Evolutionary conservation across 1,140 invertebrate genomes (phyloP).

Genomic region (Phymorhynchus buccinoides): DNA sequence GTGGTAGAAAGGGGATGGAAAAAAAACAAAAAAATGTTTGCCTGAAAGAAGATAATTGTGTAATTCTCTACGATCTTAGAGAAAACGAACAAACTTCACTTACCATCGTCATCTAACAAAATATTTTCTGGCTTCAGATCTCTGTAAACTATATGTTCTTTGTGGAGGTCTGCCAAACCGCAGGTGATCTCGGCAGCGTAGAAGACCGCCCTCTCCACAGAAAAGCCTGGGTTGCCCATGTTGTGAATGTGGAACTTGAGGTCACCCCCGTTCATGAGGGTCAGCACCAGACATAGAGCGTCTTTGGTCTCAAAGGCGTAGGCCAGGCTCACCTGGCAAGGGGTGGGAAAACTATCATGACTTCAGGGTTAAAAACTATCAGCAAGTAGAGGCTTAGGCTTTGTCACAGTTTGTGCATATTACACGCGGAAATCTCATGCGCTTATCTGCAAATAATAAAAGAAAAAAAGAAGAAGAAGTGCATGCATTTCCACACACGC

Average conservation of each 20-base stretch:
- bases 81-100: conserved; percentile 51
- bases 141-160: conserved; percentile 81
- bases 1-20: too few relatives aligned
- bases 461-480: too few relatives aligned
- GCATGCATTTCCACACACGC: too few relatives aligned
- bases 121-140: conserved; percentile 78
- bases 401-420: too few relatives aligned
- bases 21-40: too few relatives aligned
- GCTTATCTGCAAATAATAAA: too few relatives aligned
- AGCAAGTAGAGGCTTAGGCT: too few relatives aligned
- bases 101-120: conserved; percentile 76
- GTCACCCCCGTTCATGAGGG: conserved; percentile 99
- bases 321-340: conserved; percentile 90
- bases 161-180: conserved; percentile 95
- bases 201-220: conserved; percentile 91
- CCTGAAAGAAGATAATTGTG: too few relatives aligned
- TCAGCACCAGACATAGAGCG: conserved; percentile 96
- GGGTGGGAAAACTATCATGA: too few relatives aligned
- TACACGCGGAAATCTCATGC: too few relatives aligned
- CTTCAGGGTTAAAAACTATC: too few relatives aligned
- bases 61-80: too few relatives aligned
- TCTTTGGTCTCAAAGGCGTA: conserved; percentile 99
- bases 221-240: conserved; percentile 97
- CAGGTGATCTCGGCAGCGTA: conserved; percentile 93
- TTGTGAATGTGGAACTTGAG: conserved; percentile 99